Conservation (phyloP, 2,888 invertebrate genomes). For the Rhopalosiphum nymphaeae region DNA sequence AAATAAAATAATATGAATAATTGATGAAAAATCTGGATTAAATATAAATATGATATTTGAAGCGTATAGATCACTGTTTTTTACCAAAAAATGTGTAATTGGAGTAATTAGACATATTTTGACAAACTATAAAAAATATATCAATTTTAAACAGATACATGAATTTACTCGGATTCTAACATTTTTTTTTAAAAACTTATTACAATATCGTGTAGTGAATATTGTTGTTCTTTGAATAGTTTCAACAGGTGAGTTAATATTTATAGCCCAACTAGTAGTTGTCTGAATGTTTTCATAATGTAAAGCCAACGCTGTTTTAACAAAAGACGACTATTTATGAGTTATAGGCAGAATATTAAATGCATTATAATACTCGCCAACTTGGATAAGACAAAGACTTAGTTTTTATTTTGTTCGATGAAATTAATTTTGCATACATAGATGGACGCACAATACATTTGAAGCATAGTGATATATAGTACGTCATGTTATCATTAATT, state of each 20-base stretch:
- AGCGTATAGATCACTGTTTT: background rate
- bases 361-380: background rate
- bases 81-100: background rate
- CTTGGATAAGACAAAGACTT: background rate
- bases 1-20: background rate
- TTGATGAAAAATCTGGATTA: background rate
- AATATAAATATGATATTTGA: background rate
- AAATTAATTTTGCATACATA: background rate
- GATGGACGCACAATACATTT: background rate
- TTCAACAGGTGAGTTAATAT: constrained; percentile 26
- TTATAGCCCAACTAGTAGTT: background rate
- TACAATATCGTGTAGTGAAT: background rate
- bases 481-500: background rate
- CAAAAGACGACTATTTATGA: constrained; percentile 12
- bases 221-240: background rate
- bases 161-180: background rate
- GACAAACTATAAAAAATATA: background rate
- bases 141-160: background rate
- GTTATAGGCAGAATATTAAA: background rate
- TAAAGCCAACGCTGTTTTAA: background rate
- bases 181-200: background rate
- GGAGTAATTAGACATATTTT: background rate
- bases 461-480: background rate
- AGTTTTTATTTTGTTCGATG: background rate
- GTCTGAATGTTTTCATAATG: background rate